phyloP scores from a whole-genome alignment of 2,797 vertebrate genomes.

The Diglossa cyanea region DNA sequence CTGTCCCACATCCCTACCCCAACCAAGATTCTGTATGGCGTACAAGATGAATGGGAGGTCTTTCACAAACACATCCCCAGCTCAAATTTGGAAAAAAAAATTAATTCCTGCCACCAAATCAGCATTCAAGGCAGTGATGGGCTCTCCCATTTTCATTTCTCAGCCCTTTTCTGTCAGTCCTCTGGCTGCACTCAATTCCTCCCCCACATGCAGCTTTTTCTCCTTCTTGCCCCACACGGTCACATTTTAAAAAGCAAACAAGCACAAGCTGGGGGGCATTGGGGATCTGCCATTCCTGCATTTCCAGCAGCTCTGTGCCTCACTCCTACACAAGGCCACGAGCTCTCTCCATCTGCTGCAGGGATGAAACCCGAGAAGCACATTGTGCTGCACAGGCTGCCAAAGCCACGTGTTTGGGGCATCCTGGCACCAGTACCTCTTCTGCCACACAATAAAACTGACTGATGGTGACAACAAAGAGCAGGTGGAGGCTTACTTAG shows the following conservation, averaged over 20 bases:
- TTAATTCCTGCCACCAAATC: neutral
- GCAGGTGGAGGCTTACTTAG: constrained; percentile 58
- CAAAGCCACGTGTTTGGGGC: neutral
- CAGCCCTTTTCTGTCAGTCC: neutral
- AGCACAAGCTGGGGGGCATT: neutral
- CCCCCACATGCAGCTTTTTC: neutral
- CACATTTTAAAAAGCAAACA: neutral
- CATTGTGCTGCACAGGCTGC: constrained; percentile 1
- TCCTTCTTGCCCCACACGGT: neutral
- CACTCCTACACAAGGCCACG: fast-evolving
- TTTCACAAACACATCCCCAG: neutral
- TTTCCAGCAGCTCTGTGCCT: neutral
- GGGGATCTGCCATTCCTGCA: neutral
- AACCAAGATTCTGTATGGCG: neutral
- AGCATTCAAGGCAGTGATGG: neutral
- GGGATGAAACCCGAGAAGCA: constrained; percentile 43
- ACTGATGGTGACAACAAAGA: constrained; percentile 17
- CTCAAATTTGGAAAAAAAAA: neutral
- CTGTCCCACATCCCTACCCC: neutral
- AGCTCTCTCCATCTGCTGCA: neutral
- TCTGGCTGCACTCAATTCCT: neutral
- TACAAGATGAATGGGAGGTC: neutral
- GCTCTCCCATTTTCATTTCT: too few relatives aligned
- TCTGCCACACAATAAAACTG: neutral
- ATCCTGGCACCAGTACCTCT: neutral